Base-by-base conservation (phyloP, 2,113 vertebrate species). In the Erythrocercus mccallii region DNA sequence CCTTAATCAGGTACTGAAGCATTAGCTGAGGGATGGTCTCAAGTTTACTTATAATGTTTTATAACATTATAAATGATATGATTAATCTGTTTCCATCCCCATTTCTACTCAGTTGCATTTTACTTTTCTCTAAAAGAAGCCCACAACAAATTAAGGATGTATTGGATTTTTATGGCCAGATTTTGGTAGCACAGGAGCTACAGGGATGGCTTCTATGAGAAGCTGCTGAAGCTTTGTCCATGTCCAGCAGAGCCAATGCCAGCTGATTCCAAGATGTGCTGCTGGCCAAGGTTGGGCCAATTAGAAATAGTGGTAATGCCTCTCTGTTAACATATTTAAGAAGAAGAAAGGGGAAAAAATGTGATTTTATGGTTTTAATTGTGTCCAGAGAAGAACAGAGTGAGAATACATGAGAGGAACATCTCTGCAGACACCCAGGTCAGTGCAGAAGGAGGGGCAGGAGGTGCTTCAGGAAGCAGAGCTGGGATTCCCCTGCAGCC, bases 391-490 rank as follows among this genome's bases (percentile, higher is more conserved):
- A 68, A 24, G 23, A 47, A 33, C 11, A 57, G 64, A n/a, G 23
- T n/a, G 44, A 28, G 53, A 58, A n/a, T 28, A n/a, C 1, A 0
- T 58, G 44, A 23, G 30, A 70, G 30, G 14, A 69, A 7, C 35
- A 50, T 0, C 35, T 33, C 44, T 57, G 62, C 51, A 81, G 42
- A 38, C 42, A 27, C 28, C 13, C 8, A 30, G 30, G 28, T 58
- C 9, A 15, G 24, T 48, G 14, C 53, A 69, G n/a, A n/a, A n/a
- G 48, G 47, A 81, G 15, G 4, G 17, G 11, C 0, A n/a, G 11
- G 35, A 70, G 19, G 12, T 50, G 62, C 0, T 70, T 42, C 35
- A 58, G 35, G 53, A 7, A 8, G 15, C 0, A 0, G 65, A 60
- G 24, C 35, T 58, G 79, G 2, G 30, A 50, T 60, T 60, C 15